Percentiles rank a stretch among this genome's conserved stretches.
phyloP scores from a whole-genome alignment of 1,140 invertebrate genomes.

The Dinothrombium tinctorium region DNA sequence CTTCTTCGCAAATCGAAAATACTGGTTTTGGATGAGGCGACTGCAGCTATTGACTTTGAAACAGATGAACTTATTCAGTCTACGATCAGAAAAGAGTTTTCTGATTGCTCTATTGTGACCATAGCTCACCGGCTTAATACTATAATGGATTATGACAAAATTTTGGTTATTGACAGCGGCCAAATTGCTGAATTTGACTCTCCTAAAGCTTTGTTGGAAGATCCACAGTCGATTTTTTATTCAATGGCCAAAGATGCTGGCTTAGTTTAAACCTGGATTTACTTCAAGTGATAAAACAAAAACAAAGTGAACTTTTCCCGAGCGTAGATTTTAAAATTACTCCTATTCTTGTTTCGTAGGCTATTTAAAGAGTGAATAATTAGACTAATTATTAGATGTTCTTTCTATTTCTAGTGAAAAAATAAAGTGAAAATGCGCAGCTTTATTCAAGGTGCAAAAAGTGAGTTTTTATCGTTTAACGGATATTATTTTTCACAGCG shows the following conservation, averaged over 20 bases:
- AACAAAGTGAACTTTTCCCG: too few species aligned
- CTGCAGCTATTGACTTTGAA: conserved; percentile 20
- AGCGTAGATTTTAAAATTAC: too few species aligned
- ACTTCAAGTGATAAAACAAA: too few species aligned
- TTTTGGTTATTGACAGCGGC: conserved; percentile 18
- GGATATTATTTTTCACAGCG: too few species aligned
- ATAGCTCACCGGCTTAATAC: conserved; percentile 26
- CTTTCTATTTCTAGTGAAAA: too few species aligned
- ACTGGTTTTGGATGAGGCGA: conserved; percentile 22
- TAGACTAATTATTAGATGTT: too few species aligned
- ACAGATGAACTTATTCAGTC: conserved; percentile 23
- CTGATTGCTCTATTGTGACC: conserved; percentile 22
- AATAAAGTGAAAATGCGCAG: too few species aligned
- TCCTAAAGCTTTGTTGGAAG: conserved; percentile 42
- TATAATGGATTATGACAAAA: conserved; percentile 20
- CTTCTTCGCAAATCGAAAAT: conserved; percentile 2
- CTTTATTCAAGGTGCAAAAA: too few species aligned
- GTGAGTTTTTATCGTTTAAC: too few species aligned
- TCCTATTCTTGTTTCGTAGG: too few species aligned
- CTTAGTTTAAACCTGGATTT: conserved; percentile 5
- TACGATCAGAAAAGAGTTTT: conserved; percentile 23
- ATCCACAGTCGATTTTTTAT: conserved; percentile 59
- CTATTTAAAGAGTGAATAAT: too few species aligned
- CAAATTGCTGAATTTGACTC: conserved; percentile 43
- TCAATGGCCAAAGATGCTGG: conserved; percentile 81